Evolutionary conservation across 2,113 vertebrate genomes (phyloP), one percentile per base, ranked within the genome.

Genomic region (Tragelaphus scriptus): DNA sequence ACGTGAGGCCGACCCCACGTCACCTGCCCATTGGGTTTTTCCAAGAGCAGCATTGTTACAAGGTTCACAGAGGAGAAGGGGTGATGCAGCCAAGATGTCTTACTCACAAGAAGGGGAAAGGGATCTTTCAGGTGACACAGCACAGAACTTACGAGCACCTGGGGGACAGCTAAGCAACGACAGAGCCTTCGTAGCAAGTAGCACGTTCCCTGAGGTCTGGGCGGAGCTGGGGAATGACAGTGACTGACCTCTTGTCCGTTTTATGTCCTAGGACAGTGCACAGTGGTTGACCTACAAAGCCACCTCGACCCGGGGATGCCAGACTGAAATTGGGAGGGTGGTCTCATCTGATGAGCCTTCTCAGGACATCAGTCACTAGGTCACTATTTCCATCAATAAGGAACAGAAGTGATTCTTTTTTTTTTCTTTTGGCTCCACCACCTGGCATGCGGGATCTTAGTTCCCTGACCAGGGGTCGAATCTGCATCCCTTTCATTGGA

Each of bases 291-390:
- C 68, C 88, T 8, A 13, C 36, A 26, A 6, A 15, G 47, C 13
- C 0, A 0, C 25, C 10, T 14, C 1, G 2, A 3, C 17, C 36
- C 11, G 11, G 30, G 36, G 25, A 6, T 44, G 12, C 55, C 86
- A 49, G 65, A 2, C 36, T 30, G 65, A 79, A 49, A 9, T 4
- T 2, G 28, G 47, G 63, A 65, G 16, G 47, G 17, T 47, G 56
- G 40, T 47, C 47, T 79, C 40, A 0, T 28, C 32, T 3, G 32
- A 16, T 2, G 32, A 13, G 28, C 32, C 47, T 30, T 13, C 49
- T 71, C 51, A 5, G 75, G 61, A 53, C 30, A 25, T 49, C 21
- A 4, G 13, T 56, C 30, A 51, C 71, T 14, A 15, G 36, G 40
- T 17, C 90, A 59, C 59, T 49, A 3, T 47, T 47, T 40, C 13